Evolutionary conservation across 2,113 vertebrate genomes (phyloP), one percentile per base, ranked within the genome.

Genomic region (Candoia aspera): DNA sequence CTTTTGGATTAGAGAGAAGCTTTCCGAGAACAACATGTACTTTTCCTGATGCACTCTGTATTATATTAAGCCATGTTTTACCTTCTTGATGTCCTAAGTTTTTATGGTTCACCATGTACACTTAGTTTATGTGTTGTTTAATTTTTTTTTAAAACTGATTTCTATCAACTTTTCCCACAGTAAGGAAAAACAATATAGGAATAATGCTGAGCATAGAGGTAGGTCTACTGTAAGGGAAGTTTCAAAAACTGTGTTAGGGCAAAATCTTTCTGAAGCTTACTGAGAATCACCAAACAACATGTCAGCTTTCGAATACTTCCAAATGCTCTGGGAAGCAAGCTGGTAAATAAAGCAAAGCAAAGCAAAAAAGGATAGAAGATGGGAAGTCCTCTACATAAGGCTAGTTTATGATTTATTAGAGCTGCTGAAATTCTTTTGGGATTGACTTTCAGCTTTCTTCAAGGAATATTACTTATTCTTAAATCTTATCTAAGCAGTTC

Each of bases 11-110:
- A 89, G 55, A 88, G 57, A 83, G 13, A 73, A 92, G 91, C 86
- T 92, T 87, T 92, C 83, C 33, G 17, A 8, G 55, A 46, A 88
- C 55, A 60, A 84, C 83, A 88, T 84, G 86, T 92, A 29, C 91
- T 53, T 12, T 88, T 60, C 91, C 83, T 33, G n/a, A 83, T 60
- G 15, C 58, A 8, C 42, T 10, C 19, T 12, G 29, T 60, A 54
- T 24, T n/a, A 49, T 21, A 60, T 84, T 88, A 84, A 88, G 37
- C 55, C 24, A 24, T 33, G 49, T 46, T 49, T 88, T 19, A 58
- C n/a, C 62, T 79, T 42, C 37, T 83, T 59, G 55, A n/a, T 59
- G 26, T 59, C 26, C 49, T 33, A 92, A 55, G 59, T 58, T 42
- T 83, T 58, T 79, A 17, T 83, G 68, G 54, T 88, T 68, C n/a